These are phyloP conservation scores for Neosilurus hyrtlii DNA, from an alignment of 2,797 vertebrate genomes.

Conservation along the genomic window DNA sequence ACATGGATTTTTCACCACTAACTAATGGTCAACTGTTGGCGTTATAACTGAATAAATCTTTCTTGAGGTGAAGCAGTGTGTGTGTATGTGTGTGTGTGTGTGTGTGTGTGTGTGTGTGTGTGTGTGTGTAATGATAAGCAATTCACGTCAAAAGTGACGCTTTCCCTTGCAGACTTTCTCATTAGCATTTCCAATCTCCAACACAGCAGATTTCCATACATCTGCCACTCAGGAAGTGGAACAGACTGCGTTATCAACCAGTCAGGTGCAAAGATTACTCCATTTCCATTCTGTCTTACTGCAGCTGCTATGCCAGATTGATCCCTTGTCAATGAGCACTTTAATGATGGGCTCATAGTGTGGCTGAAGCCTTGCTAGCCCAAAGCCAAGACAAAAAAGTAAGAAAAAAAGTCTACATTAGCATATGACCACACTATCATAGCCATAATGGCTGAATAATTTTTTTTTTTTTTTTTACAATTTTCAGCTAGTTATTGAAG, in stretches of 20 bases:
- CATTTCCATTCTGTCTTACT: conserved; percentile 31
- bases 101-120: conserved; percentile 17
- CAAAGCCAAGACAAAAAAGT: conserved; percentile 16
- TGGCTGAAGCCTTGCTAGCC: conserved; percentile 25
- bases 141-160: conserved; percentile 26
- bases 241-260: conserved; percentile 21
- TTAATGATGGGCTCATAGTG: conserved; percentile 28
- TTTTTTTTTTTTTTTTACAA: background rate
- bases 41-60: background rate
- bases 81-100: background rate
- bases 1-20: background rate
- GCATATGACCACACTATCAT: background rate
- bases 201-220: conserved; percentile 43
- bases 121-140: conserved; percentile 13
- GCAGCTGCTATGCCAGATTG: conserved; percentile 24
- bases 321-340: conserved; percentile 36
- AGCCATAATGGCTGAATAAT: background rate
- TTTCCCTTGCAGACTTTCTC: conserved; percentile 42
- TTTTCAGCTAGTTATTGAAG: background rate
- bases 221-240: conserved; percentile 39
- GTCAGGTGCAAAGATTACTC: conserved; percentile 33
- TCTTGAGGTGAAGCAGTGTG: background rate
- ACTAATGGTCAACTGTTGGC: background rate
- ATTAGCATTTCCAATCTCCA: conserved; percentile 47
- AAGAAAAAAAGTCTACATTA: background rate